These are phyloP conservation scores for Pongo pygmaeus DNA, from an alignment of 2,113 vertebrate genomes.

Conservation along the genomic window DNA sequence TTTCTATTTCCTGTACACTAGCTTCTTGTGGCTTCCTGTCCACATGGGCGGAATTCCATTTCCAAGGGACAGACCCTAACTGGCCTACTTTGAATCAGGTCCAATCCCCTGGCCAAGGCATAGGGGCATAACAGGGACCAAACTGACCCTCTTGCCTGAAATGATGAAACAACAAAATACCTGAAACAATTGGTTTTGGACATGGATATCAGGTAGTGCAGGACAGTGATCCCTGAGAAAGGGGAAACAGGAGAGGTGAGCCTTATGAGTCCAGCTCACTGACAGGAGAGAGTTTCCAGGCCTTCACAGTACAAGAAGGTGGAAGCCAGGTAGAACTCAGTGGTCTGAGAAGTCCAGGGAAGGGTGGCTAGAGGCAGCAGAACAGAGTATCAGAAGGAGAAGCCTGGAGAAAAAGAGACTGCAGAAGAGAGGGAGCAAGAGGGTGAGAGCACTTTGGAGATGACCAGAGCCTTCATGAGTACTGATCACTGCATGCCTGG, in stretches of 20 bases:
- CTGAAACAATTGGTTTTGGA: background rate
- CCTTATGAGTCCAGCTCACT: background rate
- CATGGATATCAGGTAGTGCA: background rate
- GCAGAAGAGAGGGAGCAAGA: accelerated
- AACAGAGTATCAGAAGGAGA: background rate
- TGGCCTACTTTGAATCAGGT: background rate
- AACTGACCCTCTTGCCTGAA: background rate
- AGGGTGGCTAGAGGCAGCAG: background rate
- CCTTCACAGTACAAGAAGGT: background rate
- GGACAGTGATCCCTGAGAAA: background rate
- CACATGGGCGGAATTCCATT: background rate
- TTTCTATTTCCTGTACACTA: background rate
- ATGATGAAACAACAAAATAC: background rate
- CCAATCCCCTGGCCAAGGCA: background rate
- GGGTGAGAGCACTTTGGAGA: background rate
- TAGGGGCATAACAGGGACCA: background rate
- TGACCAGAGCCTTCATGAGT: background rate
- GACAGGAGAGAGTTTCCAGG: background rate
- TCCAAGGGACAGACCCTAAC: background rate
- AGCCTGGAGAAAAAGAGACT: background rate
- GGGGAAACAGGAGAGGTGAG: background rate
- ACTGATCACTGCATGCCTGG: background rate
- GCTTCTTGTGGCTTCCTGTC: background rate
- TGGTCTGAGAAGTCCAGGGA: background rate
- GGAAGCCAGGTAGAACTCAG: background rate